A percentile compares a stretch with the other conserved stretches of the same genome.
These are phyloP conservation scores for Columbina picui DNA, from an alignment of 2,113 vertebrate species.

Conservation along the genomic window DNA sequence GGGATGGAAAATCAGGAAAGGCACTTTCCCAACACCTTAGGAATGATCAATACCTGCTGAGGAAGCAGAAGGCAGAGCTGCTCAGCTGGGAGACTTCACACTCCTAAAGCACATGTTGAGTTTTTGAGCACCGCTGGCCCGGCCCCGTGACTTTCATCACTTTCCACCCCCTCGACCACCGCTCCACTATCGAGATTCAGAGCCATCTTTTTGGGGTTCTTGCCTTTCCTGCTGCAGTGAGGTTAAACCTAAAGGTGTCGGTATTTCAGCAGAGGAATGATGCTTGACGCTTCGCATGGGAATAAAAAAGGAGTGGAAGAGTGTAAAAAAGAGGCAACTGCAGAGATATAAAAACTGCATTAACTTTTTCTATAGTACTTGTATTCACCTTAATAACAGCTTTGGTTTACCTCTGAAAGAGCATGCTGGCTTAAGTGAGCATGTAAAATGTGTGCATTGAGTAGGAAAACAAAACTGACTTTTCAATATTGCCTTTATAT, in stretches of 20 bases:
- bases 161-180: accelerated
- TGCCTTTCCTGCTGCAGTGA: not conserved
- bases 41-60: not conserved
- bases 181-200: not conserved
- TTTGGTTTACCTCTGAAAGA: not conserved
- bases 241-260: not conserved
- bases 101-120: accelerated
- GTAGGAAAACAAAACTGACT: not conserved
- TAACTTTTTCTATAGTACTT: not conserved
- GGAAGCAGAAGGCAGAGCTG: not conserved
- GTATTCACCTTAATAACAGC: not conserved
- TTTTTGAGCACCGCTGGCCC: accelerated
- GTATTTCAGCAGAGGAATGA: not conserved
- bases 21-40: not conserved
- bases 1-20: not conserved
- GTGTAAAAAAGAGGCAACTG: not conserved
- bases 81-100: not conserved
- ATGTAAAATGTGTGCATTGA: not conserved
- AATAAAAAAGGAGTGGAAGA: not conserved
- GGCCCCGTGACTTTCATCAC: not conserved
- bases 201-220: not conserved
- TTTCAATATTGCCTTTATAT: not conserved
- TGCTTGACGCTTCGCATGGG: not conserved
- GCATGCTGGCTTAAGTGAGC: not conserved
- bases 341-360: not conserved